Base-by-base conservation (phyloP, 2,113 vertebrate genomes). In the Morphnarchus princeps region DNA sequence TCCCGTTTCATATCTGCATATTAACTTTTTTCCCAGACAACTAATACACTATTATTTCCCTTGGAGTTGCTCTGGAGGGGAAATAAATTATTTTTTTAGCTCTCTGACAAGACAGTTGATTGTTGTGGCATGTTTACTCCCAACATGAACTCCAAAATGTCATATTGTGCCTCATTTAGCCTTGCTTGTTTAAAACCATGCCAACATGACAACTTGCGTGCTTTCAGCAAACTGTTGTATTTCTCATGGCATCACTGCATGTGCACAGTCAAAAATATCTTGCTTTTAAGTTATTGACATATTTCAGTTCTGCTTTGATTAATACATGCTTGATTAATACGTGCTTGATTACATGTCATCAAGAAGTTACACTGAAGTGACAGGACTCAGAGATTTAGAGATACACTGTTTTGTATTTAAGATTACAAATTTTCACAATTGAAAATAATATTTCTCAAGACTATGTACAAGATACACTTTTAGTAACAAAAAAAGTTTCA, bases 81-180 rank as follows among this genome's bases (percentile, higher is more conserved):
- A 80, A 89, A 94, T 52, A 91, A 95, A 82, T 74, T 86, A 94
- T 84, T 94, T 95, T 38, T 69, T 52, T 87, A 87, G 65, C 57
- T 95, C 73, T 93, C 85, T 93, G 91, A 95, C 95, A 95, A 95
- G 91, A 89, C 6, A 72, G 73, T 91, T 95, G 93, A 95, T 96
- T 92, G 93, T 67, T 96, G 45, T 97, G 94, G 83, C 95, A 96
- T 96, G 89, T 94, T 95, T 95, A 94, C 70, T 84, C 91, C 81
- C 83, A 95, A 96, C 89, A 87, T 85, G 94, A 97, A 96, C 93
- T 95, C 89, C 80, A 87, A 66, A 93, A 96, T 94, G 90, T 94
- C 96, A 97, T 81, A 83, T 80, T 90, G 78, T 83, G 87, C 89
- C 74, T 95, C 87, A 81, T 76, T 95, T 82, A 95, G 82, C 71